These are phyloP conservation scores for Kryphioiulus occultus DNA, from an alignment of 2,888 invertebrate species.

Conservation along the genomic window DNA sequence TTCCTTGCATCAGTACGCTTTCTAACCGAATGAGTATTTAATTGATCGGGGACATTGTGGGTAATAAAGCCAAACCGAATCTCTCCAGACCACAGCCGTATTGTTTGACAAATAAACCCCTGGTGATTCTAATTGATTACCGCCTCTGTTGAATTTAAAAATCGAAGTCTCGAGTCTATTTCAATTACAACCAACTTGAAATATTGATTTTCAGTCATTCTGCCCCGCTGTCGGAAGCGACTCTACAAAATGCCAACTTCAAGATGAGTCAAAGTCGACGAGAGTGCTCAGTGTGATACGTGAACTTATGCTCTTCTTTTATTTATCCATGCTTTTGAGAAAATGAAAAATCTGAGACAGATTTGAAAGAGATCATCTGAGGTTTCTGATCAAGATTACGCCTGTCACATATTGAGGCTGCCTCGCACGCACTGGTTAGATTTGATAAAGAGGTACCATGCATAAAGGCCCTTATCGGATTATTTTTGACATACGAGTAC, in stretches of 20 bases:
- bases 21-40: too few species aligned
- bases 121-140: background rate
- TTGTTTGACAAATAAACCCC: background rate
- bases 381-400: background rate
- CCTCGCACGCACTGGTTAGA: background rate
- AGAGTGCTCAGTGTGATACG: background rate
- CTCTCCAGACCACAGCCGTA: background rate
- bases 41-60: too few species aligned
- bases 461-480: background rate
- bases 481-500: background rate
- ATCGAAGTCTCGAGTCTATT: background rate
- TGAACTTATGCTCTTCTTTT: background rate
- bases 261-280: background rate
- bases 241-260: constrained; percentile 12
- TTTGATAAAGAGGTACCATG: background rate
- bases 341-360: background rate
- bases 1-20: too few species aligned
- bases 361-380: background rate
- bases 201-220: background rate
- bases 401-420: background rate
- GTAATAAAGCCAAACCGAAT: background rate
- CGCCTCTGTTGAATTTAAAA: background rate
- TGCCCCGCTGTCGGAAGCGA: background rate
- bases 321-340: background rate
- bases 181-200: background rate